Conservation (phyloP, 2,888 invertebrate species). For the Drosophila recens region DNA sequence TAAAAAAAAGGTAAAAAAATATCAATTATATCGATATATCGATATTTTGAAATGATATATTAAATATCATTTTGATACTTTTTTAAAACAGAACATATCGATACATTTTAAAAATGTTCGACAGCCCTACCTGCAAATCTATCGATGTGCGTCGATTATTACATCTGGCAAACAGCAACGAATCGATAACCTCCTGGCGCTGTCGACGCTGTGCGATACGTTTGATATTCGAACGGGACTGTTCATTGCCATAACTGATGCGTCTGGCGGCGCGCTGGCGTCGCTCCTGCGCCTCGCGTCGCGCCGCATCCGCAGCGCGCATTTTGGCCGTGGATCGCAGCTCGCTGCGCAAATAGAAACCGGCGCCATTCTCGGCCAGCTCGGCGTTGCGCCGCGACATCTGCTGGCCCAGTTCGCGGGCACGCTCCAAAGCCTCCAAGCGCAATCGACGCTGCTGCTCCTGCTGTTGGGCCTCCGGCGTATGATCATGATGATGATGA, state of each 20-base stretch:
- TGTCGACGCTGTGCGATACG: slow-evolving; percentile 51
- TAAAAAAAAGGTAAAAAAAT: too few species aligned
- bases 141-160: not conserved
- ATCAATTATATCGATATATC: too few species aligned
- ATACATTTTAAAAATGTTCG: too few species aligned
- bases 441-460: slow-evolving; percentile 51
- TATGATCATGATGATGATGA: too few species aligned
- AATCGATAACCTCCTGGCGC: slow-evolving; percentile 23
- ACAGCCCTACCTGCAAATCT: not conserved
- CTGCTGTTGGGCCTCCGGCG: slow-evolving; percentile 26
- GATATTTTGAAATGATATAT: too few species aligned
- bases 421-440: slow-evolving; percentile 57
- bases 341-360: slow-evolving; percentile 41
- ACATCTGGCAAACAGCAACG: not conserved
- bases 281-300: slow-evolving; percentile 45
- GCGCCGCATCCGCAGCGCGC: slow-evolving; percentile 47
- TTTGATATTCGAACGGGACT: slow-evolving; percentile 69
- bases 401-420: slow-evolving; percentile 70
- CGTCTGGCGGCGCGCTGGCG: slow-evolving; percentile 65
- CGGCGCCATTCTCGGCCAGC: slow-evolving; percentile 36
- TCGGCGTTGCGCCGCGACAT: slow-evolving; percentile 71
- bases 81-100: too few species aligned
- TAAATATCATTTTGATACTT: too few species aligned
- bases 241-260: slow-evolving; percentile 75
- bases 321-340: slow-evolving; percentile 47